Evolutionary conservation across 1,140 invertebrate genomes (phyloP).

Genomic region (Calliopsis andreniformis): DNA sequence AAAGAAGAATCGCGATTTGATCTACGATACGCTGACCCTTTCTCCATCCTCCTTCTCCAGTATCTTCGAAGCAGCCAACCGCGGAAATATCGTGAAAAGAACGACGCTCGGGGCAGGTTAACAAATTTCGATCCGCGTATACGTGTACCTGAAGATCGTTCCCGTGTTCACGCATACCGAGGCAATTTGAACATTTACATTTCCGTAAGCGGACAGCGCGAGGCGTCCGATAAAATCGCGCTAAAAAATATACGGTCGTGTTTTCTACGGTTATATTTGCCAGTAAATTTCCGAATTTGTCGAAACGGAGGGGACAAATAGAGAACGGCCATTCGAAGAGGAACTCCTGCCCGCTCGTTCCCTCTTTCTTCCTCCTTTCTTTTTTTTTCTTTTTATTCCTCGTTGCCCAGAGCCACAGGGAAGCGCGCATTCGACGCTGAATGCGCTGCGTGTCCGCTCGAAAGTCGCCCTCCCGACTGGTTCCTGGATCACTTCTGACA

Average conservation of each 20-base stretch:
- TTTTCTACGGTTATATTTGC: slow-evolving; percentile 3
- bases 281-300: slow-evolving; percentile 37
- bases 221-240: slow-evolving; percentile 16
- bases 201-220: neutral
- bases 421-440: slow-evolving; percentile 9
- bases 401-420: slow-evolving; percentile 13
- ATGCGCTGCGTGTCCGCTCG: neutral
- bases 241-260: slow-evolving; percentile 14
- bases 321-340: neutral
- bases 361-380: neutral
- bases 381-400: neutral
- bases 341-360: neutral
- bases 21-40: slow-evolving; percentile 19
- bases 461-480: slow-evolving; percentile 45
- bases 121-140: neutral
- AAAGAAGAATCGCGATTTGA: slow-evolving; percentile 52
- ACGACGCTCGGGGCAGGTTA: neutral
- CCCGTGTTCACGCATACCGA: neutral
- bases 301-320: neutral
- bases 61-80: neutral
- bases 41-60: neutral
- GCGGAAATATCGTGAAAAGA: neutral
- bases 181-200: neutral
- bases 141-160: neutral
- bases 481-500: slow-evolving; percentile 56